Conservation (phyloP, 2,113 vertebrate genomes). For the Rhabdomys dilectus region DNA sequence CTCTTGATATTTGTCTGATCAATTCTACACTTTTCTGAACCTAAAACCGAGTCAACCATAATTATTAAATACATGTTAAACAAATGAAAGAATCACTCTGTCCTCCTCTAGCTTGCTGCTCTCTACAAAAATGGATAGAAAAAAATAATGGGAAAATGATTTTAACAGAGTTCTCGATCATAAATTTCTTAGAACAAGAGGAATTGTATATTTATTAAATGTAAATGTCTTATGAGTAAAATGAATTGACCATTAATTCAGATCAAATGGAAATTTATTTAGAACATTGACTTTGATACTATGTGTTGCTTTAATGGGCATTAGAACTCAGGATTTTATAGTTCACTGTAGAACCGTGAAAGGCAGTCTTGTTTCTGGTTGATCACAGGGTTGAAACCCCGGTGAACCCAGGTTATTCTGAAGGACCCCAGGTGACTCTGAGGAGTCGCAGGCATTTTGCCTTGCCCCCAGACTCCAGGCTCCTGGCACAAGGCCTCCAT, state of each 20-base stretch:
- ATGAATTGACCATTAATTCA: not conserved
- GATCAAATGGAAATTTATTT: not conserved
- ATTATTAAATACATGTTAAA: slow-evolving; percentile 4
- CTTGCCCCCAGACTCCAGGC: too few relatives aligned
- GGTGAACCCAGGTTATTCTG: too few relatives aligned
- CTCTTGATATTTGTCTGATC: not conserved
- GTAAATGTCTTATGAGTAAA: not conserved
- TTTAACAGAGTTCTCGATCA: not conserved
- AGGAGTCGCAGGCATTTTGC: too few relatives aligned
- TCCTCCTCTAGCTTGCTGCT: accelerated
- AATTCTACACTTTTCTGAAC: not conserved
- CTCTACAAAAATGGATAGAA: not conserved
- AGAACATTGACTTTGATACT: not conserved
- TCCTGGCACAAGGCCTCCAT: too few relatives aligned
- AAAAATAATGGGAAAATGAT: not conserved
- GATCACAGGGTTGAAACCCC: too few relatives aligned
- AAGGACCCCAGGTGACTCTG: too few relatives aligned
- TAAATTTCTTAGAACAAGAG: not conserved
- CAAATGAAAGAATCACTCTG: not conserved
- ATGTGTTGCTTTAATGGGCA: not conserved
- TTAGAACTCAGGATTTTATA: not conserved
- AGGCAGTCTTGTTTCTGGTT: too few relatives aligned
- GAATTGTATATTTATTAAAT: not conserved
- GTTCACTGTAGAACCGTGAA: too few relatives aligned
- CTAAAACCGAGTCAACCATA: not conserved